Evolutionary conservation across 1,140 invertebrate genomes (phyloP).

Genomic region (Zaprionus ornatus): DNA sequence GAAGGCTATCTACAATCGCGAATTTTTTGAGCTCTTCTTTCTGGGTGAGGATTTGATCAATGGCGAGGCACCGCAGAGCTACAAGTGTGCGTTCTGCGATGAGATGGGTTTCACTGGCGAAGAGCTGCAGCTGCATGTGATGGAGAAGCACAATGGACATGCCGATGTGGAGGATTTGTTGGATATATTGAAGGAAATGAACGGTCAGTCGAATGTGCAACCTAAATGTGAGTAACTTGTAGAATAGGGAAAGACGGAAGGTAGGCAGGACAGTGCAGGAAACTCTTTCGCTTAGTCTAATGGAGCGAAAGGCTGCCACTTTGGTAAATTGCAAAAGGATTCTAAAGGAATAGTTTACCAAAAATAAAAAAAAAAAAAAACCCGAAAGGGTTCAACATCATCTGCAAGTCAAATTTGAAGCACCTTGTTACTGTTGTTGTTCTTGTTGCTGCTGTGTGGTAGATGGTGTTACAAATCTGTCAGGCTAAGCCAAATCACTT

Average conservation of each 20-base stretch:
- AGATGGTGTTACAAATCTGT: conserved; percentile 11
- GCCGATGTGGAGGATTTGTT: conserved; percentile 34
- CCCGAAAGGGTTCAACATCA: conserved; percentile 23
- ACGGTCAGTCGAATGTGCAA: not conserved
- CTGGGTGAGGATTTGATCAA: conserved; percentile 38
- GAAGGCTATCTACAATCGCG: conserved; percentile 45
- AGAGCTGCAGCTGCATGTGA: conserved; percentile 51
- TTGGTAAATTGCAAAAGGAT: conserved; percentile 35
- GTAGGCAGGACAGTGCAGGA: not conserved
- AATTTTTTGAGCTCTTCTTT: conserved; percentile 43
- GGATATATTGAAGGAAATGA: conserved; percentile 48
- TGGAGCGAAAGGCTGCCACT: conserved; percentile 19
- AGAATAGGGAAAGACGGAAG: not conserved
- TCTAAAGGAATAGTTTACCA: conserved; percentile 6
- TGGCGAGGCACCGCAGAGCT: conserved; percentile 55
- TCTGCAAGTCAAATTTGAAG: conserved; percentile 54
- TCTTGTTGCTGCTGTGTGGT: not conserved
- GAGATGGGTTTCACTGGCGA: conserved; percentile 42
- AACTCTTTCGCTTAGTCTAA: not conserved
- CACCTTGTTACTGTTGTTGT: not conserved
- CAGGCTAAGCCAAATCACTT: conserved; percentile 23
- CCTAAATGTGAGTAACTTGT: conserved; percentile 44
- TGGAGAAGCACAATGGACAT: conserved; percentile 32
- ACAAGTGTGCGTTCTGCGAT: conserved; percentile 51
- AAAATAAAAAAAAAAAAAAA: not conserved